These are phyloP conservation scores for Sebastes trivittatus DNA, from an alignment of 2,797 vertebrate species.

Conservation along the genomic window DNA sequence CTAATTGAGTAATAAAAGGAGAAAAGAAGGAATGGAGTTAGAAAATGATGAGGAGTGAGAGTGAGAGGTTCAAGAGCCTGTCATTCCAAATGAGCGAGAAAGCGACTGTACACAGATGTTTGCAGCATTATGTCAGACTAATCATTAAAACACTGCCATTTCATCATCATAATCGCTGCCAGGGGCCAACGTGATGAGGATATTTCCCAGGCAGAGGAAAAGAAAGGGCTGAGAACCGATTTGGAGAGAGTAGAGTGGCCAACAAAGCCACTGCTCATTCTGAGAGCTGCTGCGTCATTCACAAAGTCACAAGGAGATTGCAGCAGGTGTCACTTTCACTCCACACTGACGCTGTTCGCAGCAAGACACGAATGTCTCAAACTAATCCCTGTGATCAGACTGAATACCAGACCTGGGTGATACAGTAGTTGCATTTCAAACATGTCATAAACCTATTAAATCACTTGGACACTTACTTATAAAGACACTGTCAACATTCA, in stretches of 20 bases:
- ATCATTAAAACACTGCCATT: conserved; percentile 5
- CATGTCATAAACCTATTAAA: conserved; percentile 1
- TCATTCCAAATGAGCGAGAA: not conserved
- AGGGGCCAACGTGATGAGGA: not conserved
- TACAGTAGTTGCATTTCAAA: not conserved
- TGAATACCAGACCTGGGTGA: conserved; percentile 15
- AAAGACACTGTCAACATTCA: not conserved
- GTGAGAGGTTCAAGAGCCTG: not conserved
- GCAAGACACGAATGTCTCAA: not conserved
- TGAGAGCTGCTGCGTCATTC: conserved; percentile 61
- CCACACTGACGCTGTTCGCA: conserved; percentile 4
- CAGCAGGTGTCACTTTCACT: conserved; percentile 41
- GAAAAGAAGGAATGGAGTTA: not conserved
- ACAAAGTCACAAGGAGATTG: conserved; percentile 50
- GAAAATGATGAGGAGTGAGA: no score
- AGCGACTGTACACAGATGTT: not conserved
- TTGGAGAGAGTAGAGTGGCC: not conserved
- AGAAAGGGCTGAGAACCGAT: not conserved
- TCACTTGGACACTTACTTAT: not conserved
- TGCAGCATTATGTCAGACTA: not conserved
- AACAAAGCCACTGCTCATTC: conserved; percentile 24
- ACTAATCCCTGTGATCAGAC: conserved; percentile 9
- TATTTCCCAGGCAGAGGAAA: conserved; percentile 1
- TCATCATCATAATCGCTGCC: not conserved
- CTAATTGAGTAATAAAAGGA: not conserved